These are phyloP conservation scores for Xylocopa sonorina DNA, from an alignment of 1,140 invertebrate species.

Conservation along the genomic window DNA sequence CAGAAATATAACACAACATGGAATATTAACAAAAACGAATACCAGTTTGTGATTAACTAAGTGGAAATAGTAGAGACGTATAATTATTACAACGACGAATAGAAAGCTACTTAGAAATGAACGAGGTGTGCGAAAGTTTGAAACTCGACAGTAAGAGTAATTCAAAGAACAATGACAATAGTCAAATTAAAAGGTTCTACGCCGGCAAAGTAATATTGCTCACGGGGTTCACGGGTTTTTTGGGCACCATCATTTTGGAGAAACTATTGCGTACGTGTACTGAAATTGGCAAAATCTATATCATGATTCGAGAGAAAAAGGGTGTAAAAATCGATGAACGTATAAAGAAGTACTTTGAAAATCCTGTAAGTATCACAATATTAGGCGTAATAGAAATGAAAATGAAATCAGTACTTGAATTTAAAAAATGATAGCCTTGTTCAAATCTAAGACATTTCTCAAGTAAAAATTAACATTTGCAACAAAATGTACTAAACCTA, in stretches of 20 bases:
- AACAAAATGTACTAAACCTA: too few species aligned
- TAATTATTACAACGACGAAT: too few species aligned
- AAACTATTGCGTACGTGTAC: neutral
- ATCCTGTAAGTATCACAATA: slow-evolving; percentile 64
- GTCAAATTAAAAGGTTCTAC: neutral
- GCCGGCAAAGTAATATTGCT: neutral
- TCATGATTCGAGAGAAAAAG: slow-evolving; percentile 84
- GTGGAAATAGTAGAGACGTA: too few species aligned
- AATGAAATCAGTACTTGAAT: neutral
- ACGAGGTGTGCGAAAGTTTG: too few species aligned
- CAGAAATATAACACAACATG: too few species aligned
- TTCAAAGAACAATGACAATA: neutral
- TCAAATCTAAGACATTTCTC: too few species aligned
- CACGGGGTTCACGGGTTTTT: neutral
- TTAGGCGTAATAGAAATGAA: neutral
- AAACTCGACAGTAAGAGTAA: too few species aligned
- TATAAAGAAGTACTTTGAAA: slow-evolving; percentile 69
- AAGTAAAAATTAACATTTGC: too few species aligned
- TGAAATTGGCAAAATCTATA: slow-evolving; percentile 83
- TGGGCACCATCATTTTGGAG: neutral
- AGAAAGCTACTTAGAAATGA: too few species aligned
- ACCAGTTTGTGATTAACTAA: too few species aligned
- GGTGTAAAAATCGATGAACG: slow-evolving; percentile 75
- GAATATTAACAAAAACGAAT: too few species aligned
- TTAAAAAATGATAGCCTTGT: neutral